phyloP scores from a whole-genome alignment of 2,888 invertebrate species.

The Diplazon laetatorius region DNA sequence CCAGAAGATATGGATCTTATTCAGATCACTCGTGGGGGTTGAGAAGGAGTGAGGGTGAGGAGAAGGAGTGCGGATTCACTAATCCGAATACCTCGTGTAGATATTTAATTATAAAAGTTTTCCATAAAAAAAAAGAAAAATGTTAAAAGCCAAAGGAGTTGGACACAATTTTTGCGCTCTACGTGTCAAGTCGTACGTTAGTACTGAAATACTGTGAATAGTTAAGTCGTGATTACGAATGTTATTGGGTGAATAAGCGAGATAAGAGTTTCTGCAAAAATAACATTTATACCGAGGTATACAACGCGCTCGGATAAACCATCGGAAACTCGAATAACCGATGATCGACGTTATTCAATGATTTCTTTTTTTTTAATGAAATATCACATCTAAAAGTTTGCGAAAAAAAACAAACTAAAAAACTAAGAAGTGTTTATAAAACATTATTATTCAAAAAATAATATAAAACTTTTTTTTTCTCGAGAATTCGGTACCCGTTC shows the following conservation, averaged over 20 bases:
- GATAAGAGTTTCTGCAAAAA: slow-evolving; percentile 10
- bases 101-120: slow-evolving; percentile 50
- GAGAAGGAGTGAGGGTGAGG: slow-evolving; percentile 3
- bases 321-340: too few species aligned
- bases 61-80: slow-evolving; percentile 41
- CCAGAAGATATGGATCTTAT: slow-evolving; percentile 41
- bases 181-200: slow-evolving; percentile 47
- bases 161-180: slow-evolving; percentile 48
- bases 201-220: slow-evolving; percentile 58
- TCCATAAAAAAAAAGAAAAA: too few species aligned
- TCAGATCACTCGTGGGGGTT: slow-evolving; percentile 11
- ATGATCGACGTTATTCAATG: too few species aligned
- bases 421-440: too few species aligned
- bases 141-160: slow-evolving; percentile 38
- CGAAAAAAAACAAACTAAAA: too few species aligned
- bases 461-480: too few species aligned
- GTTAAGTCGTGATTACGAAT: slow-evolving; percentile 48
- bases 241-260: slow-evolving; percentile 26
- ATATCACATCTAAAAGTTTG: too few species aligned
- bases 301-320: not conserved
- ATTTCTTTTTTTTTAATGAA: too few species aligned
- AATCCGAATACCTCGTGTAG: slow-evolving; percentile 56
- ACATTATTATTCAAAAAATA: too few species aligned
- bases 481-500: too few species aligned
- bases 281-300: not conserved